A percentile compares a stretch with the other conserved stretches of the same genome.
Conservation (phyloP, 2,888 invertebrate genomes). For the Sisyra terminalis region DNA sequence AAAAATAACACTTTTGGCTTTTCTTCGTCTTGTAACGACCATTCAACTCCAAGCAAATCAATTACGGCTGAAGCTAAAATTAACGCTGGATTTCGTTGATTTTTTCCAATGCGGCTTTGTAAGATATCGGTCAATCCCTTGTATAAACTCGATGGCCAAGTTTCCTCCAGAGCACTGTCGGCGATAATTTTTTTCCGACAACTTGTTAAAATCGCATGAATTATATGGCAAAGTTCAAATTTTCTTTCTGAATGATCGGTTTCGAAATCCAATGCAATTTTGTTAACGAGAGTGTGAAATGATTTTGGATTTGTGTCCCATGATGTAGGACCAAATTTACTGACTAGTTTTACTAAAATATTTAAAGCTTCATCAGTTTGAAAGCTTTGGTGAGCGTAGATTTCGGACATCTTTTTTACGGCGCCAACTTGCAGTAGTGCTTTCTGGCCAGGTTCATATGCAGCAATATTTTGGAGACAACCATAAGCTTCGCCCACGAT, state of each 20-base stretch:
- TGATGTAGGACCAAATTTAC: conserved; percentile 50
- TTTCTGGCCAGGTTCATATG: conserved; percentile 60
- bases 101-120: conserved; percentile 71
- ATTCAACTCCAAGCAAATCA: conserved; percentile 69
- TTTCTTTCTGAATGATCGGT: conserved; percentile 78
- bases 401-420: conserved; percentile 66
- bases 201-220: conserved; percentile 56
- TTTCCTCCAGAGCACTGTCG: conserved; percentile 48
- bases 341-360: conserved; percentile 58
- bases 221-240: conserved; percentile 70
- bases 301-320: conserved; percentile 67
- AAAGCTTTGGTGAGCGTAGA: conserved; percentile 75
- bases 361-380: conserved; percentile 79
- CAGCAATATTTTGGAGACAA: conserved; percentile 67
- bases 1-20: conserved; percentile 70
- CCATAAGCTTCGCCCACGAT: conserved; percentile 75
- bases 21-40: conserved; percentile 63
- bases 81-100: conserved; percentile 77
- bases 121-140: conserved; percentile 72
- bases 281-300: conserved; percentile 66
- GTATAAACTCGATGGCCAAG: conserved; percentile 68
- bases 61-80: conserved; percentile 66
- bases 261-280: conserved; percentile 74
- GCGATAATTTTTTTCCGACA: conserved; percentile 50
- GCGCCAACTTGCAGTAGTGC: conserved; percentile 63